A percentile compares a stretch with the other conserved stretches of the same genome.
Evolutionary conservation across 2,888 invertebrate species (phyloP).

Genomic region (Tiliacea aurago): DNA sequence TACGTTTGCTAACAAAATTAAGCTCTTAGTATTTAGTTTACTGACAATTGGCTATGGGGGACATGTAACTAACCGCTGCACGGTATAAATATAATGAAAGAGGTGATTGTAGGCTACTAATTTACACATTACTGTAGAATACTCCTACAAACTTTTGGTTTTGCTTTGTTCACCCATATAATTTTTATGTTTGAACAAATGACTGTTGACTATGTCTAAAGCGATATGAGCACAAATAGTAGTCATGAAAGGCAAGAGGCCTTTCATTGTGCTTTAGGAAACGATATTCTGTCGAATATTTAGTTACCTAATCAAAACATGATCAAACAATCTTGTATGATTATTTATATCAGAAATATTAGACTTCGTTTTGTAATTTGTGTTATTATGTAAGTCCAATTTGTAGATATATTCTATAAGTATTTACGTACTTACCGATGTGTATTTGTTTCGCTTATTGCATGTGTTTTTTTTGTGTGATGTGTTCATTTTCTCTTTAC

Average conservation of each 20-base stretch:
- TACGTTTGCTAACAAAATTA: constrained; percentile 48
- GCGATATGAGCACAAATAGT: not conserved
- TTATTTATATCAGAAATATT: constrained; percentile 17
- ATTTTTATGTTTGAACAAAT: constrained; percentile 34
- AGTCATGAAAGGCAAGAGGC: not conserved
- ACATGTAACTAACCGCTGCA: constrained; percentile 50
- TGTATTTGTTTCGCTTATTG: constrained; percentile 42
- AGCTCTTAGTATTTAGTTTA: constrained; percentile 28
- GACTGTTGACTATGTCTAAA: constrained; percentile 10
- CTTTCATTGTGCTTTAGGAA: not conserved
- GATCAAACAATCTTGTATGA: not conserved
- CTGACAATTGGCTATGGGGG: constrained; percentile 42
- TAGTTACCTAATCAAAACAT: constrained; percentile 3
- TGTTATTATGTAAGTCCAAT: constrained; percentile 4
- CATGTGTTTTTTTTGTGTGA: constrained; percentile 39
- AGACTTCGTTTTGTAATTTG: constrained; percentile 26
- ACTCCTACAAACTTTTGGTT: constrained; percentile 18
- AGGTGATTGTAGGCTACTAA: constrained; percentile 11
- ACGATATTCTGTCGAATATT: not conserved
- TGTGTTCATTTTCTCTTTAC: constrained; percentile 23
- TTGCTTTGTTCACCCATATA: constrained; percentile 29
- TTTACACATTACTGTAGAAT: constrained; percentile 18
- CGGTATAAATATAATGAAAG: constrained; percentile 33
- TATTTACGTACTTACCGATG: constrained; percentile 2
- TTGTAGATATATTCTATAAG: constrained; percentile 11